Evolutionary conservation across 2,797 vertebrate species (phyloP).

Genomic region (Sparus aurata): DNA sequence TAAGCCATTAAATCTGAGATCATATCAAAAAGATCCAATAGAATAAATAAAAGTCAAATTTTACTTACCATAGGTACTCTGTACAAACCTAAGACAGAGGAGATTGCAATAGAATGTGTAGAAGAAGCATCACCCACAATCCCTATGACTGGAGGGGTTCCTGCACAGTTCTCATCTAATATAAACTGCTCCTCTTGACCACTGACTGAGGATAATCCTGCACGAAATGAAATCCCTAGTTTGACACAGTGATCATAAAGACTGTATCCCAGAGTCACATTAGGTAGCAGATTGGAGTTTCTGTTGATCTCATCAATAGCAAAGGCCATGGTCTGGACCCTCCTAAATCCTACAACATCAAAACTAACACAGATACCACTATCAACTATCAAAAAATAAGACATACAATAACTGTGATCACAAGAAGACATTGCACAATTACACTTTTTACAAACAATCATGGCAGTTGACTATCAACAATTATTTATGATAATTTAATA

Average conservation of each 20-base stretch:
- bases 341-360: conserved; percentile 68
- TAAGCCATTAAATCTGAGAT: background rate
- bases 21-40: background rate
- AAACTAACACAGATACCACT: conserved; percentile 58
- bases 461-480: background rate
- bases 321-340: conserved; percentile 80
- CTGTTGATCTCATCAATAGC: conserved; percentile 82
- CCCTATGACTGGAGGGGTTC: conserved; percentile 53
- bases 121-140: conserved; percentile 29
- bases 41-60: background rate
- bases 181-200: conserved; percentile 48
- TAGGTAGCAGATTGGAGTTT: conserved; percentile 60
- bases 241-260: conserved; percentile 3
- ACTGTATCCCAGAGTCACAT: conserved; percentile 7
- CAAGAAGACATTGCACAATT: background rate
- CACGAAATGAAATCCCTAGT: conserved; percentile 72
- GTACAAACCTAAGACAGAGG: conserved; percentile 28
- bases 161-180: conserved; percentile 43
- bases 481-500: background rate
- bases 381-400: background rate
- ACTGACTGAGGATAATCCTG: conserved; percentile 61
- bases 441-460: background rate
- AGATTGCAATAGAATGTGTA: conserved; percentile 38
- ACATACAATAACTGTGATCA: background rate
- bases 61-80: conserved; percentile 1